phyloP scores from a whole-genome alignment of 2,797 vertebrate species.

The Dendrocincla fuliginosa region DNA sequence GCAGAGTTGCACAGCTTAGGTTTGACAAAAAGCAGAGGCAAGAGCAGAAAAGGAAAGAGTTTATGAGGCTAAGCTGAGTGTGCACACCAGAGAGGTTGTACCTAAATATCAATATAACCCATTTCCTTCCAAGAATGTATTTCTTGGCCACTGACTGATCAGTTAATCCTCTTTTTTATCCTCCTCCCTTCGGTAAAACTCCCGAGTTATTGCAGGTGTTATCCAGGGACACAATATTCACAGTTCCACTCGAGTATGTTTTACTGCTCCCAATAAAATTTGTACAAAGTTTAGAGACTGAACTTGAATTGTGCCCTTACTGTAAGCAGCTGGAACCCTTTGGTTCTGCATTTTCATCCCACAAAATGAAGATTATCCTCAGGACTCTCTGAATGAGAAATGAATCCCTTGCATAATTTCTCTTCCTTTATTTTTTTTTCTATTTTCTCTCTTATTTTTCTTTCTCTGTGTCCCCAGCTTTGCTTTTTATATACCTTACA shows the following conservation, averaged over 20 bases:
- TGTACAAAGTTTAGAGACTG: constrained; percentile 6
- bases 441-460: background rate
- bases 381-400: background rate
- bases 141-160: constrained; percentile 22
- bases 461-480: background rate
- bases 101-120: constrained; percentile 14
- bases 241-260: background rate
- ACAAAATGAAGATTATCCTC: background rate
- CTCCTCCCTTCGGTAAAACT: background rate
- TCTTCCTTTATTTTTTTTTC: background rate
- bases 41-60: background rate
- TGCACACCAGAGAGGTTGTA: background rate
- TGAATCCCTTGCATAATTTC: background rate
- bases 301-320: constrained; percentile 12
- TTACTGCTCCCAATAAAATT: constrained; percentile 43
- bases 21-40: background rate
- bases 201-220: constrained; percentile 34
- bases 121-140: background rate
- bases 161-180: constrained; percentile 48
- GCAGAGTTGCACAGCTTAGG: background rate
- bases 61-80: background rate
- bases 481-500: background rate
- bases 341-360: background rate
- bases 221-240: constrained; percentile 35
- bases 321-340: background rate